Evolutionary conservation across 2,888 invertebrate genomes (phyloP).

Genomic region (Euclidia mi): DNA sequence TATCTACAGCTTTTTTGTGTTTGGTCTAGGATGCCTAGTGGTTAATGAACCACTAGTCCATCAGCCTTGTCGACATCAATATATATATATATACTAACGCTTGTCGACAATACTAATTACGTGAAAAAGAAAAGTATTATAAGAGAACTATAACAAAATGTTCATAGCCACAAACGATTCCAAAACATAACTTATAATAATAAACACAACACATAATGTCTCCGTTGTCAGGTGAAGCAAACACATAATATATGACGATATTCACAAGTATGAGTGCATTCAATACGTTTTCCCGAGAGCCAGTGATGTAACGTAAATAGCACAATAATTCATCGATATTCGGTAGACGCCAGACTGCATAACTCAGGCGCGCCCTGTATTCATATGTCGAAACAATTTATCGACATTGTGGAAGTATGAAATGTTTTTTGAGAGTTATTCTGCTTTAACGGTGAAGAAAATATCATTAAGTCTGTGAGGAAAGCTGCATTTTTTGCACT

Average conservation of each 20-base stretch:
- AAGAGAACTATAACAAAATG: too few species aligned
- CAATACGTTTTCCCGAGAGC: conserved; percentile 50
- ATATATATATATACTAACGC: too few species aligned
- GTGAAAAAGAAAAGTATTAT: too few species aligned
- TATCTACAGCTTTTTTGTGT: too few species aligned
- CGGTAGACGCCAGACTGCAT: conserved; percentile 79
- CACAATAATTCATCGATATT: conserved; percentile 84
- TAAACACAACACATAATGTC: not conserved
- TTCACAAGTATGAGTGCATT: conserved; percentile 50
- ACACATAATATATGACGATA: conserved; percentile 35
- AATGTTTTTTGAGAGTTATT: not conserved
- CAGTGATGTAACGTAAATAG: conserved; percentile 85
- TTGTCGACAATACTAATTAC: too few species aligned
- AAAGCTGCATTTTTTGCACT: too few species aligned
- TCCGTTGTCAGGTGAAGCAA: conserved; percentile 37
- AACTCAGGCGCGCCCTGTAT: conserved; percentile 63
- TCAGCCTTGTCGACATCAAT: too few species aligned
- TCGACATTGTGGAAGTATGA: conserved; percentile 32
- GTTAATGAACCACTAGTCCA: too few species aligned
- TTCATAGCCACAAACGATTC: too few species aligned
- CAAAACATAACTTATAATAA: not conserved
- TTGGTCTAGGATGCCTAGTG: too few species aligned
- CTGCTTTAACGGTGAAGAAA: not conserved
- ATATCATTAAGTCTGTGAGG: too few species aligned
- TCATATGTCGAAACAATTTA: conserved; percentile 44